phyloP scores from a whole-genome alignment of 1,140 invertebrate genomes.

The Hestina assimilis region DNA sequence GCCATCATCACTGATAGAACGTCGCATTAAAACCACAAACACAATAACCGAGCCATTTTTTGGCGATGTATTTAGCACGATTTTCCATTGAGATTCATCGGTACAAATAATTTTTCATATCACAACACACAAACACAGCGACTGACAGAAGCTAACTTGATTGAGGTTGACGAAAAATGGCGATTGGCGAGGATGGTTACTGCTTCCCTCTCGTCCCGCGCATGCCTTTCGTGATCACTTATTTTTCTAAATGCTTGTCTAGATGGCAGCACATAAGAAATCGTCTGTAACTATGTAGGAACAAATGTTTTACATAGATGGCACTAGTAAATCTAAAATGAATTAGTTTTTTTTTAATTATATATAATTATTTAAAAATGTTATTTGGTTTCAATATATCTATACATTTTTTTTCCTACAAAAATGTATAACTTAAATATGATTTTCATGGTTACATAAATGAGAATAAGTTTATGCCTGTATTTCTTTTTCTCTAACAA shows the following conservation, averaged over 20 bases:
- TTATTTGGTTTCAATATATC: no score
- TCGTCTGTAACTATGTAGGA: not conserved
- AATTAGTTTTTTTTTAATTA: not conserved
- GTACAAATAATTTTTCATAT: constrained; percentile 75
- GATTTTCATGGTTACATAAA: no score
- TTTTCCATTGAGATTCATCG: constrained; percentile 76
- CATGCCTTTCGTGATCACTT: constrained; percentile 26
- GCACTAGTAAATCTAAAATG: not conserved
- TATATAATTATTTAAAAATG: not conserved
- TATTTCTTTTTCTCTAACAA: no score
- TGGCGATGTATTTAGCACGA: constrained; percentile 68
- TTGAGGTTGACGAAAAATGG: constrained; percentile 76
- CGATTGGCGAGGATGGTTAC: constrained; percentile 59
- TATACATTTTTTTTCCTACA: no score
- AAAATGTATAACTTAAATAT: no score
- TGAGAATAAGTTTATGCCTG: no score
- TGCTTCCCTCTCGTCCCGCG: constrained; percentile 54
- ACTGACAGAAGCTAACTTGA: constrained; percentile 75
- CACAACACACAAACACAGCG: constrained; percentile 75
- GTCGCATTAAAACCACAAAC: constrained; percentile 72
- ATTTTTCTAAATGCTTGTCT: not conserved
- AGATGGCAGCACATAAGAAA: constrained; percentile 30
- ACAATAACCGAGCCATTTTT: constrained; percentile 73
- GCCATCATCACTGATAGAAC: constrained; percentile 71
- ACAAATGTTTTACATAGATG: not conserved